Conservation (phyloP, 2,888 invertebrate species). For the Drosophila buzzatii region DNA sequence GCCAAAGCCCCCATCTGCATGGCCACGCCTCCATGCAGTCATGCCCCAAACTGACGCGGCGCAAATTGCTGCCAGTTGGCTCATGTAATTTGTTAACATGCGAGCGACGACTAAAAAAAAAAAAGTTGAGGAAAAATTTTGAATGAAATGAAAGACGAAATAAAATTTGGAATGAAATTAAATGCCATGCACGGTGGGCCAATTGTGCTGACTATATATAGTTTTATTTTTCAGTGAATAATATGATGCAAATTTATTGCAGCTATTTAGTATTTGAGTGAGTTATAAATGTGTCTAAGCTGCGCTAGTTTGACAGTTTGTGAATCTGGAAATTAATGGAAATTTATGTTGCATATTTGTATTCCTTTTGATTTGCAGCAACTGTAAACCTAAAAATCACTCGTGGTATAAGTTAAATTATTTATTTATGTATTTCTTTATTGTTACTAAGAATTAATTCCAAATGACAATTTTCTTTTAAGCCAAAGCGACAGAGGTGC, state of each 20-base stretch:
- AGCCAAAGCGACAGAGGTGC: too few relatives aligned
- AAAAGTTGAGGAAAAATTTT: not conserved
- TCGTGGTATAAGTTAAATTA: too few relatives aligned
- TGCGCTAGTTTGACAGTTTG: too few relatives aligned
- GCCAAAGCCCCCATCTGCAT: constrained; percentile 50
- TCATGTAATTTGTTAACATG: constrained; percentile 62
- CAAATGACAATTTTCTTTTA: too few relatives aligned
- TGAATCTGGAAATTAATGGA: too few relatives aligned
- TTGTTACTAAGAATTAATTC: too few relatives aligned
- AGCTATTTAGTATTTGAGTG: not conserved
- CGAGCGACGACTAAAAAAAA: not conserved
- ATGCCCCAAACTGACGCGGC: not conserved
- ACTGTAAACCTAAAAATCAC: too few relatives aligned
- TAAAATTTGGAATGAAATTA: constrained; percentile 55
- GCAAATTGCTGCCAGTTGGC: constrained; percentile 45
- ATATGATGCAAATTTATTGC: not conserved
- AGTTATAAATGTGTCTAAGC: too few relatives aligned
- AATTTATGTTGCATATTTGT: too few relatives aligned
- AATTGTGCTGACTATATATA: too few relatives aligned
- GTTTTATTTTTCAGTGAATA: not conserved
- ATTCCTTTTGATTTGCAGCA: too few relatives aligned
- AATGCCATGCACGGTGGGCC: constrained; percentile 17
- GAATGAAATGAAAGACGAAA: constrained; percentile 11
- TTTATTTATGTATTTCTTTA: too few relatives aligned
- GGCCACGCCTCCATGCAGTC: not conserved